Percentiles rank a stretch among this genome's conserved stretches.
These are phyloP conservation scores for Cygnus atratus DNA, from an alignment of 2,113 vertebrate genomes.

Conservation along the genomic window DNA sequence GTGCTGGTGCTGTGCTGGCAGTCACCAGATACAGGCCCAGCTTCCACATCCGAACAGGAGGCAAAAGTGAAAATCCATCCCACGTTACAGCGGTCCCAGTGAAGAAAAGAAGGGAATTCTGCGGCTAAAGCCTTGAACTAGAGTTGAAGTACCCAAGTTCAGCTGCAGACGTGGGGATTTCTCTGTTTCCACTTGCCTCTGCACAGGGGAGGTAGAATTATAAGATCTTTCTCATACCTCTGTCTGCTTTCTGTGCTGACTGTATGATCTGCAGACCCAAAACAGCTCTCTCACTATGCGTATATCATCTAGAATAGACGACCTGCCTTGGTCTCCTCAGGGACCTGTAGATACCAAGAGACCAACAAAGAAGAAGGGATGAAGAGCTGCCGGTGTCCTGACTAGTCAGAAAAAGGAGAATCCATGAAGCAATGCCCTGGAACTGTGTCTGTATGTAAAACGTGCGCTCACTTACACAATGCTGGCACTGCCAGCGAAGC, in stretches of 20 bases:
- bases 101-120: neutral
- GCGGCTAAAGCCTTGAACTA: neutral
- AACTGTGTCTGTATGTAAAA: neutral
- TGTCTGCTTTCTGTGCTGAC: neutral
- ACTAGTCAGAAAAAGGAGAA: neutral
- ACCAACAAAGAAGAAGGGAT: neutral
- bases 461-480: neutral
- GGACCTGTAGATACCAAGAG: neutral
- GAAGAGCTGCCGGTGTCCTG: neutral
- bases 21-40: neutral
- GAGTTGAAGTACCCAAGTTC: neutral
- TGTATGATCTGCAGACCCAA: neutral
- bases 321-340: neutral
- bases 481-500: slow-evolving; percentile 1
- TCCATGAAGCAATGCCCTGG: neutral
- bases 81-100: neutral
- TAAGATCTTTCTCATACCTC: neutral
- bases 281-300: neutral
- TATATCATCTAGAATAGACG: neutral
- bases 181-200: neutral
- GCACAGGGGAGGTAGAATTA: neutral
- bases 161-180: neutral
- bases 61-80: neutral
- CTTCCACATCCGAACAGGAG: neutral
- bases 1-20: neutral